These are phyloP conservation scores for Eupithecia subumbrata DNA, from an alignment of 2,888 invertebrate species.

Conservation along the genomic window DNA sequence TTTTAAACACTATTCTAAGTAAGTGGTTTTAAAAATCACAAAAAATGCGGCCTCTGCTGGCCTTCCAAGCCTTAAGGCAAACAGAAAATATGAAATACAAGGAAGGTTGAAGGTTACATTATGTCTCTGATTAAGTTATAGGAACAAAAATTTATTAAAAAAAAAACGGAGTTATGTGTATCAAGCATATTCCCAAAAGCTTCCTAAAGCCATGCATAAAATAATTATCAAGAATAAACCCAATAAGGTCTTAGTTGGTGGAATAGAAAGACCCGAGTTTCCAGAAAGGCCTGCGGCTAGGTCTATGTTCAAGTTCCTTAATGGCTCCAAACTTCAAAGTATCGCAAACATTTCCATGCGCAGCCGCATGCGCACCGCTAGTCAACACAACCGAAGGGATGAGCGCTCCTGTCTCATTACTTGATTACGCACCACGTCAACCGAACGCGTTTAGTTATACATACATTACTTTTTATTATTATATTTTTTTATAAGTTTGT, in stretches of 20 bases:
- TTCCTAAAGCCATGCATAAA: background rate
- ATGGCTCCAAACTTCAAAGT: conserved; percentile 6
- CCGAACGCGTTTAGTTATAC: background rate
- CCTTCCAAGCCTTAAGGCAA: too few relatives aligned
- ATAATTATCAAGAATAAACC: background rate
- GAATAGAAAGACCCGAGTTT: background rate
- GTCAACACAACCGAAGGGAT: background rate
- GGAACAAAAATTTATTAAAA: background rate
- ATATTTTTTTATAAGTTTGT: background rate
- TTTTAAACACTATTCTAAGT: too few relatives aligned
- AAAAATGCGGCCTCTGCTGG: too few relatives aligned
- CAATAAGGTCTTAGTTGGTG: background rate
- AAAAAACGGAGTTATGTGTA: background rate
- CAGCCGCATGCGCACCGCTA: background rate
- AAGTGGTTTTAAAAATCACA: too few relatives aligned
- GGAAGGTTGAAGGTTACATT: too few relatives aligned
- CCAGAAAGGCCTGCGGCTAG: background rate
- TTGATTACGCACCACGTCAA: background rate
- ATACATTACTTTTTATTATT: background rate
- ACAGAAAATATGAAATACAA: too few relatives aligned
- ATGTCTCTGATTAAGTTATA: background rate
- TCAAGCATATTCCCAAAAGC: background rate
- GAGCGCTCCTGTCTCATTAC: background rate
- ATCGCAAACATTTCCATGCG: background rate
- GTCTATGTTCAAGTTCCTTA: background rate